Percentiles rank a stretch among this genome's conserved stretches.
Evolutionary conservation across 2,113 vertebrate species (phyloP).

Genomic region (Athene cunicularia): DNA sequence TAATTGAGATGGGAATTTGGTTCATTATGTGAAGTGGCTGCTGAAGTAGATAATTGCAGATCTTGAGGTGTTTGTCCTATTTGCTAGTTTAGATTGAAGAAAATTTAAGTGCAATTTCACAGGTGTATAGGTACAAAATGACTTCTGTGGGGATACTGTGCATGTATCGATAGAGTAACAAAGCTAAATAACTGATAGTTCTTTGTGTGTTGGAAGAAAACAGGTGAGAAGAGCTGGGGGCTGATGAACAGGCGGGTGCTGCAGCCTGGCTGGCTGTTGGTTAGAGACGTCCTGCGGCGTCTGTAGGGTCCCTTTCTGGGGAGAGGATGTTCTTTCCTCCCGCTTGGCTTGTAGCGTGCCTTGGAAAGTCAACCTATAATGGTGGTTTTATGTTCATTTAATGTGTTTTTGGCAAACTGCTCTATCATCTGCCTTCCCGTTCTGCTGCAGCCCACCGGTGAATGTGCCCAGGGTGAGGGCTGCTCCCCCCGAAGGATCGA

Average conservation of each 20-base stretch:
- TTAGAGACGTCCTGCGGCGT: background rate
- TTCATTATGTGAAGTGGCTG: background rate
- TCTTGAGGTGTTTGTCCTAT: slow-evolving; percentile 7
- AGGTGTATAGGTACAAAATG: background rate
- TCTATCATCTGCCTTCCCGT: background rate
- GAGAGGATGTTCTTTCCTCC: background rate
- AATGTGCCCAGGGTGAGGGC: background rate
- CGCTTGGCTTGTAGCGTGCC: background rate
- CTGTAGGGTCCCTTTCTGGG: background rate
- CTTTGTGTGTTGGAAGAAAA: background rate
- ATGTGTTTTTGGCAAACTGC: background rate
- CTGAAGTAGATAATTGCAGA: background rate
- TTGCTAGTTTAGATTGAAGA: background rate
- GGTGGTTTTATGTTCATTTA: background rate
- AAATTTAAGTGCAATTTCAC: background rate
- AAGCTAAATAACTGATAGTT: background rate
- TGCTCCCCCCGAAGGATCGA: background rate
- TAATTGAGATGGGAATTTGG: slow-evolving; percentile 3
- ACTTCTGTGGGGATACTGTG: background rate
- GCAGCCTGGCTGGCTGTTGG: background rate
- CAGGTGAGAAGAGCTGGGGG: rapidly evolving
- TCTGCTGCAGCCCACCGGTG: rapidly evolving
- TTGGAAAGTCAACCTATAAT: background rate
- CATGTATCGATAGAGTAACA: background rate
- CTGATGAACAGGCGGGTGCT: background rate